Conservation (phyloP, 1,140 invertebrate species). For the Geopemphigus sp. region DNA sequence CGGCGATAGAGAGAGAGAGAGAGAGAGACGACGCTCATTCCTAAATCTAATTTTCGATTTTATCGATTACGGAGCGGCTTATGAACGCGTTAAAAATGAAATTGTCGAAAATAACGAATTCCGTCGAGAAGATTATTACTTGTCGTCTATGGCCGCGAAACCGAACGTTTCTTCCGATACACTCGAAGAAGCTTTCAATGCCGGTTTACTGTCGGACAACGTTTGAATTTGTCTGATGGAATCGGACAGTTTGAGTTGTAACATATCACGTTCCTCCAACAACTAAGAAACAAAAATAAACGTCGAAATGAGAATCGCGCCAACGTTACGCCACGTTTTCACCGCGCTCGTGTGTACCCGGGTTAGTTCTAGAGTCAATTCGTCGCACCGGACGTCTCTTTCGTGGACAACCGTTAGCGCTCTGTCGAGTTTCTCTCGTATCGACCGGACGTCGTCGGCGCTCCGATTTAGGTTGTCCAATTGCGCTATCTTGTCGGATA, state of each 20-base stretch:
- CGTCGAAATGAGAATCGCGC: neutral
- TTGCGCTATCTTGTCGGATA: conserved; percentile 32
- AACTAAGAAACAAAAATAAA: conserved; percentile 57
- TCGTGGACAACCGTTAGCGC: conserved; percentile 83
- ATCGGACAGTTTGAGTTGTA: conserved; percentile 77
- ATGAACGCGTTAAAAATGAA: no score
- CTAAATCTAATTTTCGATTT: no score
- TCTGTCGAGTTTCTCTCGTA: conserved; percentile 68
- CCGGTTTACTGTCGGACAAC: neutral
- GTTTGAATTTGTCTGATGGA: conserved; percentile 60
- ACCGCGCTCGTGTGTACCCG: no score
- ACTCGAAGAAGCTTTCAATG: neutral
- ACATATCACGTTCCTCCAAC: conserved; percentile 78
- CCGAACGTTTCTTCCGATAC: neutral
- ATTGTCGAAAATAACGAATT: no score
- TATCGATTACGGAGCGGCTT: no score
- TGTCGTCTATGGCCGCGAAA: conserved; percentile 4
- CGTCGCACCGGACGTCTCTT: conserved; percentile 82
- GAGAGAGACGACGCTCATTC: no score
- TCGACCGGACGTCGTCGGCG: conserved; percentile 2
- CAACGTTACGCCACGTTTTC: no score
- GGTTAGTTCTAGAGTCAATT: conserved; percentile 80
- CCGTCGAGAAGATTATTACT: neutral
- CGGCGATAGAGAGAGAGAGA: no score
- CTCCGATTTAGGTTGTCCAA: conserved; percentile 19